A percentile compares a stretch with the other conserved stretches of the same genome.
These are phyloP conservation scores for Pelecanoides urinatrix DNA, from an alignment of 2,113 vertebrate genomes.

Conservation along the genomic window DNA sequence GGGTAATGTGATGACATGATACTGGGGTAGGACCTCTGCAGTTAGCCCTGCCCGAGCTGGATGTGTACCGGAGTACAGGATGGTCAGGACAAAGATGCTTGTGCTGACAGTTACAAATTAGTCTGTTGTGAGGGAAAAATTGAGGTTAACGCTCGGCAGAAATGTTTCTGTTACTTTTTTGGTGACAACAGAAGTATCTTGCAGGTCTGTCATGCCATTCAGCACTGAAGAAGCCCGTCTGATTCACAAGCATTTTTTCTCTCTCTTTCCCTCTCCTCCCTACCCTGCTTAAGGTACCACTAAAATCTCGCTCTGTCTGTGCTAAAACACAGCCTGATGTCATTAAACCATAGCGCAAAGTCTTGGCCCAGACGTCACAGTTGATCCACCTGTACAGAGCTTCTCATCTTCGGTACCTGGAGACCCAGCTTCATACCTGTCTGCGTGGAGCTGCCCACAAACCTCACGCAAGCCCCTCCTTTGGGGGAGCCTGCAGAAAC, in stretches of 20 bases:
- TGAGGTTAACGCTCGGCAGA: neutral
- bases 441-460: neutral
- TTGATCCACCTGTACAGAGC: neutral
- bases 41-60: neutral
- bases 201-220: neutral
- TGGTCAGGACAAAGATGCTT: slow-evolving; percentile 6
- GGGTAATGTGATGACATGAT: neutral
- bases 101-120: slow-evolving; percentile 11
- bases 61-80: neutral
- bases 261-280: neutral
- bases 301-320: neutral
- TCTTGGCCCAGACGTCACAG: neutral
- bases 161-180: neutral
- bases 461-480: rapidly evolving
- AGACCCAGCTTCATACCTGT: neutral
- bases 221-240: neutral
- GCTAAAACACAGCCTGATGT: neutral
- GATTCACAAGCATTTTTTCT: neutral
- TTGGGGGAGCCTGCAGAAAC: neutral
- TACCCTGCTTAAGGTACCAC: neutral
- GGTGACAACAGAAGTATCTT: neutral
- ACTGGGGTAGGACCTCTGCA: neutral
- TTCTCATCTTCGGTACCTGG: neutral
- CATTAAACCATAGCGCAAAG: neutral
- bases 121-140: neutral